phyloP scores from a whole-genome alignment of 2,797 vertebrate species.

The Myotis pilosus region DNA sequence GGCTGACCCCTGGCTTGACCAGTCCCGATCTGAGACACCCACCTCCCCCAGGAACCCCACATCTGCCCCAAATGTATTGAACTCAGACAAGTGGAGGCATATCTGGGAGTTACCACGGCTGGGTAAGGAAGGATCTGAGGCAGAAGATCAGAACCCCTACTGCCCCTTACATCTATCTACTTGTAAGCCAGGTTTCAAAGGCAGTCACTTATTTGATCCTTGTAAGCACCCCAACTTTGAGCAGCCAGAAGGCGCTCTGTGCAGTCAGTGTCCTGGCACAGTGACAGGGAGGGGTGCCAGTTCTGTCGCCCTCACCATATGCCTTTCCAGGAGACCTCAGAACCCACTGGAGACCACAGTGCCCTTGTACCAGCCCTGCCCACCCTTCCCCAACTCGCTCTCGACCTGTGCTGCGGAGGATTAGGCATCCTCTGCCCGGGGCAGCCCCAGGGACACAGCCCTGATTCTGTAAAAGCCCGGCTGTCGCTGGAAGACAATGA shows the following conservation, averaged over 20 bases:
- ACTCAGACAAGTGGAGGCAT: background rate
- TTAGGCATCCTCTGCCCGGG: background rate
- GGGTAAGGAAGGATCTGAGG: background rate
- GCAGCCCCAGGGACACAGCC: background rate
- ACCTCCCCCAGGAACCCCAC: background rate
- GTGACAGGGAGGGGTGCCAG: background rate
- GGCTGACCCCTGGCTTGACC: background rate
- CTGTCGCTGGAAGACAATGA: background rate
- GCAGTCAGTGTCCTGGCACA: background rate
- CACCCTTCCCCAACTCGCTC: background rate
- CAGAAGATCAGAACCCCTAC: background rate
- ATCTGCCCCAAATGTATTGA: background rate
- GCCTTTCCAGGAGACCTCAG: background rate
- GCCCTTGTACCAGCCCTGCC: too few relatives aligned
- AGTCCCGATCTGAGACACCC: background rate
- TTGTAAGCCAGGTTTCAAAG: background rate
- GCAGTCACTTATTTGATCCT: background rate
- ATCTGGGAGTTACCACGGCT: background rate
- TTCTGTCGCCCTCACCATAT: background rate
- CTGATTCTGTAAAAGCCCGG: background rate
- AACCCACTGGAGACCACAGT: background rate
- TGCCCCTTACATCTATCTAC: background rate
- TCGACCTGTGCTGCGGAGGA: background rate
- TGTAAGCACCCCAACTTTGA: background rate
- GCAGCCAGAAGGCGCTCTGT: background rate